Base-by-base conservation (phyloP, 2,888 invertebrate genomes). In the Drosophila helvetica region DNA sequence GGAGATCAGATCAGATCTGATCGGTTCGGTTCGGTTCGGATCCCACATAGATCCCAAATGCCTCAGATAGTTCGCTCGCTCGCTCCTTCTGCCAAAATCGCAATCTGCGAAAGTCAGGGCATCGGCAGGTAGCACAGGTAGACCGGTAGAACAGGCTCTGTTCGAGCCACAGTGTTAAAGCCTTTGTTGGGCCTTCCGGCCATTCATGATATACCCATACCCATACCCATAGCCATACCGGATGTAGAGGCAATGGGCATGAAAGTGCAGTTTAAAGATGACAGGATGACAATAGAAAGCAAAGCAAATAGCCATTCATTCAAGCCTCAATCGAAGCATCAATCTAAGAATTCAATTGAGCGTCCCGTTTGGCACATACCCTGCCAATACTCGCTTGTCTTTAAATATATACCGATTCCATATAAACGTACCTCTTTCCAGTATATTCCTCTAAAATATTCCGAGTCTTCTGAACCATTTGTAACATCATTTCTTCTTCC, bases 161-260 rank as follows among this genome's bases (percentile, higher is more conserved):
- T 42, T 59, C 8, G 19, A 61, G 51, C 60, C 48, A 30, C 38
- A 22, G 62, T 47, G 66, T 38, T 38, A n/a, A n/a, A 38, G 38
- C 38, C 71, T 72, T 79, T 84, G 78, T 76, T 48, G 53, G 43
- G 43, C 43, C 74, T 83, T 80, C 80, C 75, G 77, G 76, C 58
- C 80, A 83, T 89, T 80, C 84, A 90, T 82, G 74, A 72, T 60
- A 46, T 38, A 12, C 19, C 42, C 42, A 56, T 55, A 25, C 25
- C 25, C 25, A 25, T 27, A 27, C 27, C 27, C 27, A 65, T 27
- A 27, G 7, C 27, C 27, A 65, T 56, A 79, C 83, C 83, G 84
- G 88, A 88, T 84, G 83, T 87, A 64, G 69, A 45, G 71, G 62
- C 48, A 58, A 51, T 25, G 46, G 54, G 48, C 48, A 51, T 45